A percentile compares a stretch with the other conserved stretches of the same genome.
These are phyloP conservation scores for Aphodius granarius DNA, from an alignment of 2,888 invertebrate genomes.

Conservation along the genomic window DNA sequence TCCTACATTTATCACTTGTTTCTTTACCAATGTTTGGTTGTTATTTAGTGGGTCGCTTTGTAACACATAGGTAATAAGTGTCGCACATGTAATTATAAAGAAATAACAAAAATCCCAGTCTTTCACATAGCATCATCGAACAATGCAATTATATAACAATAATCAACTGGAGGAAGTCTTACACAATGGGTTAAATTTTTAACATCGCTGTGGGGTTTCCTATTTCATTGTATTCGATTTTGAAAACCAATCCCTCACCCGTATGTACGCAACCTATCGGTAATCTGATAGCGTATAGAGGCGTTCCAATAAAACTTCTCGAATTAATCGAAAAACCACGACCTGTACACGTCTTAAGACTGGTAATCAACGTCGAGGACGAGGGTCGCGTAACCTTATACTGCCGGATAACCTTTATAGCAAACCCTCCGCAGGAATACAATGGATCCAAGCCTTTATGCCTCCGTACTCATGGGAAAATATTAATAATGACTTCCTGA, in stretches of 20 bases:
- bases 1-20: neutral
- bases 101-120: too few species aligned
- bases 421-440: slow-evolving; percentile 35
- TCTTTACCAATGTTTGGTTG: neutral
- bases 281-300: neutral
- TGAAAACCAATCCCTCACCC: neutral
- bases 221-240: neutral
- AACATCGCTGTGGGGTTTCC: neutral
- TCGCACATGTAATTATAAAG: neutral
- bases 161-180: neutral
- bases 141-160: neutral
- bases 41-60: neutral
- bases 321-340: slow-evolving; percentile 1
- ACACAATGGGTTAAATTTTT: neutral
- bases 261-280: neutral
- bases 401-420: slow-evolving; percentile 21
- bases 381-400: slow-evolving; percentile 38
- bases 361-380: slow-evolving; percentile 27
- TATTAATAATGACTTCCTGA: slow-evolving; percentile 30
- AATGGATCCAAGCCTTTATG: slow-evolving; percentile 35
- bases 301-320: slow-evolving; percentile 4
- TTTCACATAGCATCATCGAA: neutral
- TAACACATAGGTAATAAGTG: neutral
- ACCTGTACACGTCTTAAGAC: slow-evolving; percentile 27
- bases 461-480: slow-evolving; percentile 34